These are phyloP conservation scores for Asbolus verrucosus DNA, from an alignment of 1,140 invertebrate species.

Conservation along the genomic window DNA sequence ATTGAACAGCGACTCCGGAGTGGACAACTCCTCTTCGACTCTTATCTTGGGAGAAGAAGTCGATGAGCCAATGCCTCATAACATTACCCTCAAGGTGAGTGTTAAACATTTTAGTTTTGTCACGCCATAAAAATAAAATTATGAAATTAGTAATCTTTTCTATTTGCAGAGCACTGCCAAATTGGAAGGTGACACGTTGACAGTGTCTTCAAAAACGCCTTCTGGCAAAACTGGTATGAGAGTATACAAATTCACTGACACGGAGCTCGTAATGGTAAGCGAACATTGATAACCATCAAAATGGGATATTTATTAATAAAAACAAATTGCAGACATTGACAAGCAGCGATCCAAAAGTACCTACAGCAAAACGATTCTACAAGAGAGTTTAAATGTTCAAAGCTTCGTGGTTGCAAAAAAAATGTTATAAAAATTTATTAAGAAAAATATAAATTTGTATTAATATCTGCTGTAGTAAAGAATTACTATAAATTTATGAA, in stretches of 20 bases:
- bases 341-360: background rate
- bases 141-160: constrained; percentile 59
- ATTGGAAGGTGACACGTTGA: constrained; percentile 66
- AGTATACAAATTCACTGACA: constrained; percentile 69
- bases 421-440: no score
- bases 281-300: background rate
- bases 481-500: no score
- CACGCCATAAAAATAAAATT: no score
- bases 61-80: constrained; percentile 30
- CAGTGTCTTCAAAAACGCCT: constrained; percentile 66
- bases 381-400: constrained; percentile 27
- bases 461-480: no score
- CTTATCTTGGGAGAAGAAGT: constrained; percentile 28
- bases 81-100: constrained; percentile 30
- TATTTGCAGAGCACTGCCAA: constrained; percentile 67
- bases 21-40: constrained; percentile 12
- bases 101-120: constrained; percentile 2
- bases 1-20: no score
- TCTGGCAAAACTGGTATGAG: constrained; percentile 66
- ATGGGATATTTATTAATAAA: no score
- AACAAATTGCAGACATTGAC: background rate
- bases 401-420: no score
- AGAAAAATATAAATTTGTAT: no score
- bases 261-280: constrained; percentile 70
- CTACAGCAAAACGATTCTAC: constrained; percentile 8